These are phyloP conservation scores for Andrena trimmerana DNA, from an alignment of 2,888 invertebrate genomes.

Conservation along the genomic window DNA sequence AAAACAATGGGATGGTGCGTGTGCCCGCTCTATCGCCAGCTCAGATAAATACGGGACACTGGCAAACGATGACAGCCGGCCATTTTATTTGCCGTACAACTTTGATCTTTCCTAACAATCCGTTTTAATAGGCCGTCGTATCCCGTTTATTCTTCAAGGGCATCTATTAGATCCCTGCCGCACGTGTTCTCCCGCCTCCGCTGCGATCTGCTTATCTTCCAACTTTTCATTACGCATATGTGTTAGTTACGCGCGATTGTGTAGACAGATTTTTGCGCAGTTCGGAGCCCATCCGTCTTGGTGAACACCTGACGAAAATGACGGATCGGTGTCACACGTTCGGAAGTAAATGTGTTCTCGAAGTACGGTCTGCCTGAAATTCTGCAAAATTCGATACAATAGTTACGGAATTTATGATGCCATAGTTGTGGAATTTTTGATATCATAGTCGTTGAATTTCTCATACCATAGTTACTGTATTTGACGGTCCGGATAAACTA, in stretches of 20 bases:
- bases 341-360: too few species aligned
- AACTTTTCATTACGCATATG: slow-evolving; percentile 34
- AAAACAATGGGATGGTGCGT: slow-evolving; percentile 35
- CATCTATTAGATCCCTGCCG: slow-evolving; percentile 47
- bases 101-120: slow-evolving; percentile 54
- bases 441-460: too few species aligned
- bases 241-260: background rate
- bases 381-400: too few species aligned
- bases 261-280: slow-evolving; percentile 13
- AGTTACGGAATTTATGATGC: too few species aligned
- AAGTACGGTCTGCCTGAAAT: too few species aligned
- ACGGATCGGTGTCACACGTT: too few species aligned
- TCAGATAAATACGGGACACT: slow-evolving; percentile 27
- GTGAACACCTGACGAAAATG: too few species aligned
- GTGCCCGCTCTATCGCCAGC: background rate
- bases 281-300: background rate
- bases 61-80: slow-evolving; percentile 32
- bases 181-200: slow-evolving; percentile 39
- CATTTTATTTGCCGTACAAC: slow-evolving; percentile 37
- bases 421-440: too few species aligned
- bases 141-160: slow-evolving; percentile 55
- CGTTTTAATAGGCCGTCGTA: slow-evolving; percentile 51
- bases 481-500: too few species aligned
- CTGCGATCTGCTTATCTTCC: slow-evolving; percentile 22
- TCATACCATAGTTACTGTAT: too few species aligned